A percentile compares a stretch with the other conserved stretches of the same genome.
Evolutionary conservation across 2,888 invertebrate genomes (phyloP).

Genomic region (Trichopria drosophilae): DNA sequence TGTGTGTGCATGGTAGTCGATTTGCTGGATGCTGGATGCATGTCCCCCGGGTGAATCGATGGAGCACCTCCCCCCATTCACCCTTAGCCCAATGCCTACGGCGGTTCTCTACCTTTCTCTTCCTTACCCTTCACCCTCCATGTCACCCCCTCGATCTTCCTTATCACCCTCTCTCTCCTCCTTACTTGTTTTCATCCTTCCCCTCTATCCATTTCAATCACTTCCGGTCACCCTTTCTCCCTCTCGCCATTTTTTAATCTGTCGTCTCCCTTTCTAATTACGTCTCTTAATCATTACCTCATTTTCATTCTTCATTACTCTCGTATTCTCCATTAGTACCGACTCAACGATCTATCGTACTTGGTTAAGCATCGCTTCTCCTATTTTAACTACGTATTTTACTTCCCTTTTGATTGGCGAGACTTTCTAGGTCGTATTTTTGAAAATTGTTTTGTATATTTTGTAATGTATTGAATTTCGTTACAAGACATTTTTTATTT

Average conservation of each 20-base stretch:
- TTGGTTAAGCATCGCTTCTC: too few species aligned
- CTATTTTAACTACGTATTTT: too few species aligned
- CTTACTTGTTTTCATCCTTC: constrained; percentile 13
- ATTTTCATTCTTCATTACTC: not conserved
- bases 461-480: too few species aligned
- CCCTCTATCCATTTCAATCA: constrained; percentile 1
- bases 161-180: constrained; percentile 20
- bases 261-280: constrained; percentile 19
- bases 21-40: constrained; percentile 43
- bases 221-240: not conserved
- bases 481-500: too few species aligned
- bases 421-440: too few species aligned
- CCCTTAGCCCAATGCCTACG: constrained; percentile 34
- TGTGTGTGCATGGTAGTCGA: constrained; percentile 17
- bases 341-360: too few species aligned
- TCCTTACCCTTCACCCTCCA: constrained; percentile 27
- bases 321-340: not conserved
- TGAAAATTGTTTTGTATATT: too few species aligned
- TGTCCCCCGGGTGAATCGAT: constrained; percentile 54
- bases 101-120: constrained; percentile 26
- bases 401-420: too few species aligned
- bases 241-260: not conserved
- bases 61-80: constrained; percentile 45
- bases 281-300: not conserved
- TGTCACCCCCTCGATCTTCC: constrained; percentile 26